Conservation (phyloP, 2,888 invertebrate species). For the Andrena camellia region DNA sequence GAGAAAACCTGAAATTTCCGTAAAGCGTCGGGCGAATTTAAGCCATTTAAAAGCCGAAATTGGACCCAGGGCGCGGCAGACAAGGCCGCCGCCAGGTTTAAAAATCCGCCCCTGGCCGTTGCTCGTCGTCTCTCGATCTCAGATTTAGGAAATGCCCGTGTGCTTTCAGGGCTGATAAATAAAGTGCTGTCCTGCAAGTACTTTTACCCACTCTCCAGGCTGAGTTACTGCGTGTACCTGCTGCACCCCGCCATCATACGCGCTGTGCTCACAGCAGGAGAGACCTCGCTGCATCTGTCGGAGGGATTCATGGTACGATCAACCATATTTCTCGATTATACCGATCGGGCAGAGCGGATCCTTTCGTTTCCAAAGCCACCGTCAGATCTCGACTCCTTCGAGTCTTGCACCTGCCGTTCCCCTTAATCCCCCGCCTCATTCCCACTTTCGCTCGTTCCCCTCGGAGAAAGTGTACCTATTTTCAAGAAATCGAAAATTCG, state of each 20-base stretch:
- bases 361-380: slow-evolving; percentile 4
- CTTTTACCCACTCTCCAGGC: slow-evolving; percentile 86
- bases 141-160: neutral
- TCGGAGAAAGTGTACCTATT: slow-evolving; percentile 40
- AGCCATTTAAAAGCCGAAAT: no score
- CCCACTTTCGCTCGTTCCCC: slow-evolving; percentile 29
- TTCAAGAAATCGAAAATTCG: neutral
- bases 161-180: slow-evolving; percentile 85
- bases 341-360: neutral
- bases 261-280: slow-evolving; percentile 85
- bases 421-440: neutral
- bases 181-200: slow-evolving; percentile 84
- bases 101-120: no score
- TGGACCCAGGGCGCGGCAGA: no score
- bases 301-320: slow-evolving; percentile 85
- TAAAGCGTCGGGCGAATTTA: no score
- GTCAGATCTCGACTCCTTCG: slow-evolving; percentile 50
- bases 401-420: neutral
- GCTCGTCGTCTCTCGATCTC: no score
- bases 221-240: slow-evolving; percentile 87
- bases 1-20: no score
- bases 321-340: neutral
- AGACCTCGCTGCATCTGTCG: slow-evolving; percentile 85
- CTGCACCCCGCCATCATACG: slow-evolving; percentile 86
- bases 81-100: no score